These are phyloP conservation scores for Gymnogyps californianus DNA, from an alignment of 2,113 vertebrate genomes.

Conservation along the genomic window DNA sequence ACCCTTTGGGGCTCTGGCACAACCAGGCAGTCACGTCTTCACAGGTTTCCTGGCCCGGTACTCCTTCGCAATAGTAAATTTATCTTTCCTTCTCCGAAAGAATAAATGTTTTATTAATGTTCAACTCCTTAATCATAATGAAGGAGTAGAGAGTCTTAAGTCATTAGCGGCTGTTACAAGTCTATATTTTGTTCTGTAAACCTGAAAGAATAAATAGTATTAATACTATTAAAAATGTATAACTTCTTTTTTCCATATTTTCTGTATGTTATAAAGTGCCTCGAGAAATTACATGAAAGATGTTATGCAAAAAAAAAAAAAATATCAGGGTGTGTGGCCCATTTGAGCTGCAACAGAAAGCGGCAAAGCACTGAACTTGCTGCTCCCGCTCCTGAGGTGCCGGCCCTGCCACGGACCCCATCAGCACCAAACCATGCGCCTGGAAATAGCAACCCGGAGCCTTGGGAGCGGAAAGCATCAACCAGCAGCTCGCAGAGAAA, in stretches of 20 bases:
- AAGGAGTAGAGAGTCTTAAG: background rate
- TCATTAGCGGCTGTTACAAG: background rate
- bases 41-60: background rate
- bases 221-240: background rate
- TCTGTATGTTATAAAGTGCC: background rate
- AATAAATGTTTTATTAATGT: background rate
- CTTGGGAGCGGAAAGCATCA: background rate
- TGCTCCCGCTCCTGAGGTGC: background rate
- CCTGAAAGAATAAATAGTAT: background rate
- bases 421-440: background rate
- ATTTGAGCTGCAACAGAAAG: background rate
- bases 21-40: background rate
- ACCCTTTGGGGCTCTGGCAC: background rate
- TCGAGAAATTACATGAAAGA: background rate
- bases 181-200: background rate
- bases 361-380: background rate
- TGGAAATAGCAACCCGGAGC: background rate
- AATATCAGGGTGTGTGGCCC: background rate
- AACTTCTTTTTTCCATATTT: background rate
- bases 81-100: background rate
- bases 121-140: background rate
- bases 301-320: rapidly evolving
- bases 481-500: background rate
- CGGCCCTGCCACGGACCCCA: rapidly evolving
- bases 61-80: background rate